phyloP scores from a whole-genome alignment of 2,113 vertebrate species.

The Ochotona princeps region DNA sequence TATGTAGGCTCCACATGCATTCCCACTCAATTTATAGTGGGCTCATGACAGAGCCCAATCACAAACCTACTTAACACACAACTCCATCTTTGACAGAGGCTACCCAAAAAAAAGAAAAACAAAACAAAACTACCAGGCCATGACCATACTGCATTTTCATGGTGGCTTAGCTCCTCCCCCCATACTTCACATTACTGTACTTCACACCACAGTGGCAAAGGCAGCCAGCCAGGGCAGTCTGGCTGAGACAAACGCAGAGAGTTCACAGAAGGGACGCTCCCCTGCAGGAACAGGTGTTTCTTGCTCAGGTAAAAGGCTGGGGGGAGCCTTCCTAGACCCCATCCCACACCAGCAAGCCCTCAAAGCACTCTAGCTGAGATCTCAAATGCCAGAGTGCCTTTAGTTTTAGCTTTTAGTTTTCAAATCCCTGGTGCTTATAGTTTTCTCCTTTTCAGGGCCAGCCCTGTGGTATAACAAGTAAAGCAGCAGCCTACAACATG shows the following conservation, averaged over 20 bases:
- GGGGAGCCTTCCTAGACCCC: too few relatives aligned
- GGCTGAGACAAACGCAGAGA: too few relatives aligned
- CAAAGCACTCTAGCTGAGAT: not conserved
- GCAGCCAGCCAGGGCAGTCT: not conserved
- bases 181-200: not conserved
- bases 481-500: too few relatives aligned
- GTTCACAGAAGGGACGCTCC: not conserved
- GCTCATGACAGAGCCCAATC: too few relatives aligned
- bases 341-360: not conserved
- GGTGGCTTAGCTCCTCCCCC: not conserved
- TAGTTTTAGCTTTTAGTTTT: too few relatives aligned
- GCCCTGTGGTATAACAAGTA: too few relatives aligned
- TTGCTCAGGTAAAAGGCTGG: not conserved
- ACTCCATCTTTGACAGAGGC: not conserved
- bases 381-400: not conserved
- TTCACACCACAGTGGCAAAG: not conserved
- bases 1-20: too few relatives aligned
- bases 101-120: too few relatives aligned
- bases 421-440: not conserved
- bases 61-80: not conserved
- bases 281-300: rapidly evolving
- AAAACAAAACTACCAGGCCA: too few relatives aligned
- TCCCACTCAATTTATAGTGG: not conserved
- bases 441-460: not conserved
- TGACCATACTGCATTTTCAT: not conserved